Evolutionary conservation across 1,140 invertebrate genomes (phyloP), one percentile per base, ranked within the genome.

Genomic region (Brachionus rubens): DNA sequence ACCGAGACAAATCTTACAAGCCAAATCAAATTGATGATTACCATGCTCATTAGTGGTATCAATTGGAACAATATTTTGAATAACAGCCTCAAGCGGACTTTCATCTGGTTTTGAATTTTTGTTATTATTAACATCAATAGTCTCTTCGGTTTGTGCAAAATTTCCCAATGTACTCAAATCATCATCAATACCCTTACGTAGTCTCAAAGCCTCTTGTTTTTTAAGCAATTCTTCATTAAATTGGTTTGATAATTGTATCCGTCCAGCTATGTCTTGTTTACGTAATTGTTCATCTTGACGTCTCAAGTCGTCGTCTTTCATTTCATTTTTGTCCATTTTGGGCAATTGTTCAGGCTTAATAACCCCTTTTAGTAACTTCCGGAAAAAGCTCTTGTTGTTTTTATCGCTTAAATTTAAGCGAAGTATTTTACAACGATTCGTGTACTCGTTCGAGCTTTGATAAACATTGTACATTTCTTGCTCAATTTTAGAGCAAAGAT

Each of bases 241-340:
- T 21, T 65, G 36, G 12, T 46, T 41, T 12, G 59, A 65, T 24
- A 43, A 36, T 65, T 65, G 36, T 26, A 65, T 43, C 1, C 40
- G 40, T 21, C 59, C 59, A 26, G 1, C 43, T 10, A 65, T 16
- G 36, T 43, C 40, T 26, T 43, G 40, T 26, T n/a, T 65, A 4
- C 19, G 12, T 5, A 10, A 24, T 10, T 41, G 36, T 46, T 72
- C 33, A 19, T 72, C 68, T 26, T 50, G 43, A 36, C 30, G 36
- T 41, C 33, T 48, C 14, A 50, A 21, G 4, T 72, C 68, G 16
- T 72, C 68, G 28, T 54, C 50, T 21, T 48, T 54, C 68, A 72
- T 72, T 2, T 72, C 46, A 33, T 50, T 50, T 41, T 50, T 72
- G 21, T 48, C 46, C 43, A 72, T 50, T 5, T 9, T 6, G 0